phyloP scores from a whole-genome alignment of 1,140 invertebrate genomes.

The Aleiodes sp. region DNA sequence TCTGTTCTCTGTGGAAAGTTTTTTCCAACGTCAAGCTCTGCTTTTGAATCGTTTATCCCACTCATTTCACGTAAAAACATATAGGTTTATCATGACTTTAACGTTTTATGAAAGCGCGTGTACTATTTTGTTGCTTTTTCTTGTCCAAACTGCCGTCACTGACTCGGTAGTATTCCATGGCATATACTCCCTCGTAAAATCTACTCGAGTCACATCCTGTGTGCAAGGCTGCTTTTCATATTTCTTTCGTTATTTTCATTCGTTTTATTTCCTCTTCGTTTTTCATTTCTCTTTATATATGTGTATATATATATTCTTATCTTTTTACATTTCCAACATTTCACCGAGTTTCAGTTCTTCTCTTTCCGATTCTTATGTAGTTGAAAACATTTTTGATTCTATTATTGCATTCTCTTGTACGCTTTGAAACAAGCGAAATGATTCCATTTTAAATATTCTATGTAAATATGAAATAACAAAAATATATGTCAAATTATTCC shows the following conservation, averaged over 20 bases:
- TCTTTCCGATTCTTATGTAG: no score
- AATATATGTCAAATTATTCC: no score
- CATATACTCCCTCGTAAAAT: background rate
- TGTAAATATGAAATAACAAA: no score
- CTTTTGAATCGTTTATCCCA: conserved; percentile 33
- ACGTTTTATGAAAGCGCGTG: conserved; percentile 40
- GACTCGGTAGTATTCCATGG: background rate
- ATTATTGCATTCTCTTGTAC: no score
- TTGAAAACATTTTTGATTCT: no score
- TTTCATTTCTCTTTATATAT: no score
- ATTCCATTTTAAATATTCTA: no score
- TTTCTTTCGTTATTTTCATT: background rate
- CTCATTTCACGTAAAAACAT: conserved; percentile 26
- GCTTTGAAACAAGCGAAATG: no score
- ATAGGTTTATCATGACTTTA: conserved; percentile 47
- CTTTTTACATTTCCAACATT: background rate
- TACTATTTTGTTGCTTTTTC: conserved; percentile 4
- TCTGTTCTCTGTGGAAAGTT: background rate
- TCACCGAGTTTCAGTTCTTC: background rate
- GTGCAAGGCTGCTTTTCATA: background rate
- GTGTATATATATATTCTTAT: no score
- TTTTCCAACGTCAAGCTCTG: conserved; percentile 2
- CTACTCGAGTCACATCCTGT: background rate
- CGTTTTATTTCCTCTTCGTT: background rate
- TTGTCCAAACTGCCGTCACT: conserved; percentile 10